Conservation (phyloP, 2,113 vertebrate genomes). For the Capreolus pygargus region DNA sequence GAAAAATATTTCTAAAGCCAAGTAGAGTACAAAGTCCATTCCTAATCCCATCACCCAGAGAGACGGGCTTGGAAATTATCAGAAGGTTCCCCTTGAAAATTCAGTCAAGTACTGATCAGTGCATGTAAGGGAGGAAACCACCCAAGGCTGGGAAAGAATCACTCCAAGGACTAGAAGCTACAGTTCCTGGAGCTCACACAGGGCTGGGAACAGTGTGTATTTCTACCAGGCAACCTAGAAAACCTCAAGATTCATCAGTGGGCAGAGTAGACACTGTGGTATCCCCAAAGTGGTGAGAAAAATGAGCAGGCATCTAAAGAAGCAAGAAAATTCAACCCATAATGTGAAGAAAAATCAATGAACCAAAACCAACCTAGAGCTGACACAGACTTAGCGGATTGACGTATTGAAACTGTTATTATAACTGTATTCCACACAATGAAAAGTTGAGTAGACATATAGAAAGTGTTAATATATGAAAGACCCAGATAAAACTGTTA, state of each 20-base stretch:
- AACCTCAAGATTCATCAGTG: not conserved
- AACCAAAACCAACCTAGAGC: not conserved
- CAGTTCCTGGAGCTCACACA: not conserved
- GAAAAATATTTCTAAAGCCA: not conserved
- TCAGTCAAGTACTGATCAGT: not conserved
- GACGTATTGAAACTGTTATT: not conserved
- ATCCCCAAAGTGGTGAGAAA: not conserved
- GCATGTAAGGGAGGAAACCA: not conserved
- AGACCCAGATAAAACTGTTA: not conserved
- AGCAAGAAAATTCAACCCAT: not conserved
- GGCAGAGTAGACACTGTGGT: not conserved
- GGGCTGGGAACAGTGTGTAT: not conserved
- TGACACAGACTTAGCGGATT: not conserved
- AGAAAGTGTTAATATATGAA: not conserved
- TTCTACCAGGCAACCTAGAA: not conserved
- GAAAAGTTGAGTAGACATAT: not conserved
- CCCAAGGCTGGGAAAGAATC: not conserved
- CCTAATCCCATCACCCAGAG: not conserved
- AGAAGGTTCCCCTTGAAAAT: not conserved
- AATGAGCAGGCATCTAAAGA: not conserved
- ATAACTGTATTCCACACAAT: not conserved
- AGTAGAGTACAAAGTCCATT: not conserved
- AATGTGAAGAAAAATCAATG: not conserved
- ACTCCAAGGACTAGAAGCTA: not conserved
- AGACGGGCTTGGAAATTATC: not conserved